Evolutionary conservation across 30 jellyfish, hydroid and myxozoan genomes (phyloP).

Genomic region (Aurelia aurita complex sp. Pacific): DNA sequence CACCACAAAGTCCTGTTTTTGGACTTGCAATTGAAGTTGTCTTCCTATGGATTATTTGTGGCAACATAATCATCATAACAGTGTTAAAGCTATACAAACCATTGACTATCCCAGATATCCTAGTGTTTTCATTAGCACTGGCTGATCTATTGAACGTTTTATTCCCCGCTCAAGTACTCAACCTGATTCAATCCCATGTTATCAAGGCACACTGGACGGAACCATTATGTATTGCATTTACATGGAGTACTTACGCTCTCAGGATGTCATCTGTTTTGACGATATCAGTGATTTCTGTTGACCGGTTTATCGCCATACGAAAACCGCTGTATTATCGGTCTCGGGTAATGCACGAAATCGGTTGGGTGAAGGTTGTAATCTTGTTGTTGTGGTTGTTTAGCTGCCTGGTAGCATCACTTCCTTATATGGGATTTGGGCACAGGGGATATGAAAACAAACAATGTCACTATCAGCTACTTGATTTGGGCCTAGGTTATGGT

Average conservation of each 20-base stretch:
- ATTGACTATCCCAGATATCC: constrained; percentile 73
- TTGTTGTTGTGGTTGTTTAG: constrained; percentile 53
- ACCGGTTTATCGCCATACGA: constrained; percentile 68
- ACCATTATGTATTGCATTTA: constrained; percentile 43
- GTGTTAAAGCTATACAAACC: constrained; percentile 78
- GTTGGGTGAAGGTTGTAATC: constrained; percentile 45
- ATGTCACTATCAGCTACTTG: constrained; percentile 62
- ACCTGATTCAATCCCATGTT: constrained; percentile 26
- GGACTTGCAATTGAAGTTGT: constrained; percentile 58
- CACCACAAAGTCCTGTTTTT: constrained; percentile 1
- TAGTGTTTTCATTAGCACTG: constrained; percentile 77
- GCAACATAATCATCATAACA: constrained; percentile 49
- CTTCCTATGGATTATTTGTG: constrained; percentile 42
- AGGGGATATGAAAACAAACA: constrained; percentile 12
- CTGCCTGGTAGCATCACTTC: constrained; percentile 60
- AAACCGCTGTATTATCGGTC: constrained; percentile 70
- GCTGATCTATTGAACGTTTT: constrained; percentile 63
- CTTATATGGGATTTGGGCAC: constrained; percentile 35
- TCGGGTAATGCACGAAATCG: constrained; percentile 64
- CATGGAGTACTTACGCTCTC: constrained; percentile 50
- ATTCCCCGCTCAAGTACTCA: constrained; percentile 64
- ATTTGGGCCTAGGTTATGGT: constrained; percentile 57
- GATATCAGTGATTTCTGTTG: constrained; percentile 63
- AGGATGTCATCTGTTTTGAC: constrained; percentile 71
- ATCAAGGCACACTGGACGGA: constrained; percentile 43